These are phyloP conservation scores for Chiloscyllium punctatum DNA, from an alignment of 2,797 vertebrate species.

Conservation along the genomic window DNA sequence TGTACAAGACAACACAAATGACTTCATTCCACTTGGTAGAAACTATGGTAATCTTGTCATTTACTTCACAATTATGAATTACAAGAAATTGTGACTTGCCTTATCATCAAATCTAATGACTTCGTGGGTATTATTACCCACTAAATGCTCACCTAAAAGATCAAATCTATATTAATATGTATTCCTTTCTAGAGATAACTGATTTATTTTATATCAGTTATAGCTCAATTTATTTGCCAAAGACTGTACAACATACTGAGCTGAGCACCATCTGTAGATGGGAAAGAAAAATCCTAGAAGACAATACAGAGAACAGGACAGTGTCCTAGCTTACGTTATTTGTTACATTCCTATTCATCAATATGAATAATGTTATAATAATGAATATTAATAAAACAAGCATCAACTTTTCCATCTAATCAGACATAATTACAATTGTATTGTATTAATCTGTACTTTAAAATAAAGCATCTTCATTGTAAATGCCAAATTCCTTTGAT, in stretches of 20 bases:
- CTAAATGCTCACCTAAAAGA: neutral
- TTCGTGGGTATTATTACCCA: neutral
- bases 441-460: neutral
- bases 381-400: neutral
- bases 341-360: slow-evolving; percentile 9
- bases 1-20: neutral
- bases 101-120: neutral
- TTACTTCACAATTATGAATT: neutral
- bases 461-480: neutral
- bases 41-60: neutral
- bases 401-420: neutral
- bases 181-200: neutral
- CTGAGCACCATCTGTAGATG: neutral
- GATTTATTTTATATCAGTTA: neutral
- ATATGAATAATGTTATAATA: slow-evolving; percentile 13
- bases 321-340: neutral
- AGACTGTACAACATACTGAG: neutral
- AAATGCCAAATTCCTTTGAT: neutral
- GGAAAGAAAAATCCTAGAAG: neutral
- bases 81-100: neutral
- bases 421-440: neutral
- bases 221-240: neutral
- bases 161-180: neutral
- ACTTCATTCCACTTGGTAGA: neutral
- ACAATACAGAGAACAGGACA: neutral